Evolutionary conservation across 2,797 vertebrate genomes (phyloP), one percentile per base, ranked within the genome.

Genomic region (Myripristis murdjan): DNA sequence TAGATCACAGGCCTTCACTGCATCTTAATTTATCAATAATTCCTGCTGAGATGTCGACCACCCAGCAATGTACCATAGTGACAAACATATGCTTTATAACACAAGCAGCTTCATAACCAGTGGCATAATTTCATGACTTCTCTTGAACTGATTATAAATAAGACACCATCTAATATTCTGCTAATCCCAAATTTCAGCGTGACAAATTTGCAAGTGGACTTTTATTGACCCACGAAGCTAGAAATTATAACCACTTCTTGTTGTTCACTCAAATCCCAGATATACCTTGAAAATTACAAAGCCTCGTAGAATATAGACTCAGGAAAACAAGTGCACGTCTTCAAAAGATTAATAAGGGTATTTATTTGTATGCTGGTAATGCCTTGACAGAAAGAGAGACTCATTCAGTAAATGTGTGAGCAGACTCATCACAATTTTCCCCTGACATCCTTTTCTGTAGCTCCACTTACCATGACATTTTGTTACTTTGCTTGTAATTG

Each of bases 401-500:
- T 77, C 56, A 44, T 54, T 65, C 66, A 63, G 70, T 43, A 37
- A 46, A 43, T 22, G 73, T n/a, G 41, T 4, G 58, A 72, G 75
- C 20, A 65, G 28, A 71, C 58, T 70, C 71, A 58, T 79, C 70
- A 39, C 46, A 43, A 8, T 59, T 69, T 78, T 70, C 69, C 70
- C 70, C 53, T 67, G 66, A 79, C 73, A 83, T 77, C 65, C 66
- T 35, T 84, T 79, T 79, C 74, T 53, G 77, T 62, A 61, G 70
- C 79, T 64, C 39, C 68, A 28, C 79, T 84, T 74, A 71, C 81
- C 57, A 39, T 77, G 75, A 85, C 82, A 85, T 91, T 92, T 88
- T 79, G 67, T 84, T 85, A 79, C 82, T 89, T 84, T 87, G 81
- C 89, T 87, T 62, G 73, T 90, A 89, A 93, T 93, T 92, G 91